phyloP scores from a whole-genome alignment of 1,140 invertebrate genomes.

The Apis cerana region DNA sequence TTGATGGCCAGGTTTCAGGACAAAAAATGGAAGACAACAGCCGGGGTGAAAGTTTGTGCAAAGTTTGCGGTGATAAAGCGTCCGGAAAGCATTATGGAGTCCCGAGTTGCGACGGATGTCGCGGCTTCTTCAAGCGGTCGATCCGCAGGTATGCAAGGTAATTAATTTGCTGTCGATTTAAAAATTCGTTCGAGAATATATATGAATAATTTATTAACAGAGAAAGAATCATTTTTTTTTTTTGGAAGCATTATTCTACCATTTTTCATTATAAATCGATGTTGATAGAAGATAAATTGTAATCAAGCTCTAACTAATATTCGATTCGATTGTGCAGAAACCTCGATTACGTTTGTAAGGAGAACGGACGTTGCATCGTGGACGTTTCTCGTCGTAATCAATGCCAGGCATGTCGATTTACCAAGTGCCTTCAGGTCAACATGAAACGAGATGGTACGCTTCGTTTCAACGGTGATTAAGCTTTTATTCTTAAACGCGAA shows the following conservation, averaged over 20 bases:
- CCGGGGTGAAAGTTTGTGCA: constrained; percentile 81
- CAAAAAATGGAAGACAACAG: constrained; percentile 74
- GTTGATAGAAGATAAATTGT: background rate
- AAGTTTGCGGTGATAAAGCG: constrained; percentile 95
- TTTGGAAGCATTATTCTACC: too few relatives aligned
- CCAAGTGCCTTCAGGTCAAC: constrained; percentile 94
- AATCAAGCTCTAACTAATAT: background rate
- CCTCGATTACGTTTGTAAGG: constrained; percentile 96
- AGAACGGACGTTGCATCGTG: constrained; percentile 92
- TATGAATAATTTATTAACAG: background rate
- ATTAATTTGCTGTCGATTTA: constrained; percentile 51
- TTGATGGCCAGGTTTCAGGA: background rate
- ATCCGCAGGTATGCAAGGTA: constrained; percentile 87
- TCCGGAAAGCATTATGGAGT: constrained; percentile 97
- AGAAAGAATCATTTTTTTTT: too few relatives aligned
- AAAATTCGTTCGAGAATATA: background rate
- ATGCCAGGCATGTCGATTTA: constrained; percentile 96
- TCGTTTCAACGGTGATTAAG: constrained; percentile 48
- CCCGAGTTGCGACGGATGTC: constrained; percentile 93
- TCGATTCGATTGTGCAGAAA: constrained; percentile 82
- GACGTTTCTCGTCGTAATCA: constrained; percentile 96
- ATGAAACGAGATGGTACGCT: constrained; percentile 96
- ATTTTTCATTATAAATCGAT: background rate
- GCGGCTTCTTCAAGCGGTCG: constrained; percentile 96
- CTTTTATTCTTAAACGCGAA: constrained; percentile 16